Percentiles rank a stretch among this genome's conserved stretches.
phyloP scores from a whole-genome alignment of 92 coral and sea anemone genomes.

The Phenganax stokvisi region DNA sequence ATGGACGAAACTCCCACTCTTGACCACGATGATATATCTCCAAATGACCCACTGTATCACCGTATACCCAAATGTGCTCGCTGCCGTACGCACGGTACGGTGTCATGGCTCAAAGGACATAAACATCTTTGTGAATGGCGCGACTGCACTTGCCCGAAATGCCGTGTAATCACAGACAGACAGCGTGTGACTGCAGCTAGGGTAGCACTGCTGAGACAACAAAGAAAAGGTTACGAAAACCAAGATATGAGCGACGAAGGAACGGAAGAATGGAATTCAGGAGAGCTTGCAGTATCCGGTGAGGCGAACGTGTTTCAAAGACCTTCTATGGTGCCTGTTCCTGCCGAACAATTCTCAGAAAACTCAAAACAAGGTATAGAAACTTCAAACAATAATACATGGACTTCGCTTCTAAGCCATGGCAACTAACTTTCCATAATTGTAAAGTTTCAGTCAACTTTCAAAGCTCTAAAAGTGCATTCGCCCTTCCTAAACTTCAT shows the following conservation, averaged over 20 bases:
- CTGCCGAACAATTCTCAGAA: constrained; percentile 4
- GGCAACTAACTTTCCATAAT: no score
- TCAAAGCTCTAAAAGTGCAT: no score
- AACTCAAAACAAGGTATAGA: constrained; percentile 7
- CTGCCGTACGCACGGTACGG: constrained; percentile 92
- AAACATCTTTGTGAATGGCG: constrained; percentile 97
- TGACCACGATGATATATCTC: constrained; percentile 51
- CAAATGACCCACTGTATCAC: constrained; percentile 58
- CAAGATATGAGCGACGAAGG: constrained; percentile 76
- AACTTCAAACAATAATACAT: no score
- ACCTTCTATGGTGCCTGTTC: constrained; percentile 74
- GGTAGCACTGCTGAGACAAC: constrained; percentile 90
- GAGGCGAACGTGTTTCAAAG: constrained; percentile 65
- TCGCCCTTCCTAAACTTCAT: no score
- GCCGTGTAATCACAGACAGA: constrained; percentile 85
- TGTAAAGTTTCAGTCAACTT: no score
- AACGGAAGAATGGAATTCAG: constrained; percentile 61
- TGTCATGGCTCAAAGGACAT: constrained; percentile 98
- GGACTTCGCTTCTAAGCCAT: no score
- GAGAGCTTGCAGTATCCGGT: constrained; percentile 40
- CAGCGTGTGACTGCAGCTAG: constrained; percentile 97
- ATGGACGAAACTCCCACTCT: constrained; percentile 38
- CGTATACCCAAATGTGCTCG: constrained; percentile 97
- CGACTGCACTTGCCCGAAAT: constrained; percentile 92
- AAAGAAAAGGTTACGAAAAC: constrained; percentile 88